These are phyloP conservation scores for Mythimna ferrago DNA, from an alignment of 2,888 invertebrate genomes.

Conservation along the genomic window DNA sequence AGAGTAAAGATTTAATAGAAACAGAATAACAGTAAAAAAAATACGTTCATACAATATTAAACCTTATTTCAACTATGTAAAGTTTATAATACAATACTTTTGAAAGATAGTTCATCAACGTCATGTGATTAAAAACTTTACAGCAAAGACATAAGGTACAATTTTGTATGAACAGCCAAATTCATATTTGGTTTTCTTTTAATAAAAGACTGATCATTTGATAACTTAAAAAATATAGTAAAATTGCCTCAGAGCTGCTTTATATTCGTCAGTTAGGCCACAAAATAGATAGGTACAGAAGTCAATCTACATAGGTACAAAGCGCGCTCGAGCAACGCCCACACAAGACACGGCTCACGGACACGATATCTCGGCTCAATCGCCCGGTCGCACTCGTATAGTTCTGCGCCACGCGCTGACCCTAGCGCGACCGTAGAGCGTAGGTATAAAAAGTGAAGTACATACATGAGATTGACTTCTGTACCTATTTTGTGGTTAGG, in stretches of 20 bases:
- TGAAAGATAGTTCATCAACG: neutral
- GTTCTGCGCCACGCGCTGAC: too few relatives aligned
- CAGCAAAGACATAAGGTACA: slow-evolving; percentile 21
- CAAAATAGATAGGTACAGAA: too few relatives aligned
- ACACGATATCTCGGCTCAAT: too few relatives aligned
- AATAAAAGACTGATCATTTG: neutral
- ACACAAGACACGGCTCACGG: too few relatives aligned
- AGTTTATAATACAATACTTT: neutral
- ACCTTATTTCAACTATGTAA: neutral
- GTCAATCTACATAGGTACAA: too few relatives aligned
- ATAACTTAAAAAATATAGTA: slow-evolving; percentile 12
- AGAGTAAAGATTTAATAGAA: slow-evolving; percentile 28
- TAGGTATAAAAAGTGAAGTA: too few relatives aligned
- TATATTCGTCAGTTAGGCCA: too few relatives aligned
- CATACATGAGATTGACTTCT: too few relatives aligned
- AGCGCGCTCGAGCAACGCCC: too few relatives aligned
- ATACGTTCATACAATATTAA: slow-evolving; percentile 19
- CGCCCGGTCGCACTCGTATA: too few relatives aligned
- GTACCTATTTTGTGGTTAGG: too few relatives aligned
- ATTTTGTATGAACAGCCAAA: slow-evolving; percentile 23
- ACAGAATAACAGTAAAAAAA: slow-evolving; percentile 11
- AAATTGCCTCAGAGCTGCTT: neutral
- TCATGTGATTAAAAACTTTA: slow-evolving; percentile 8
- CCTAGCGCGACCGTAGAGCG: too few relatives aligned
- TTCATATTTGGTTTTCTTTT: slow-evolving; percentile 16